Percentiles rank a stretch among this genome's conserved stretches.
phyloP scores from a whole-genome alignment of 2,888 invertebrate genomes.

The Drosophila suboccidentalis region DNA sequence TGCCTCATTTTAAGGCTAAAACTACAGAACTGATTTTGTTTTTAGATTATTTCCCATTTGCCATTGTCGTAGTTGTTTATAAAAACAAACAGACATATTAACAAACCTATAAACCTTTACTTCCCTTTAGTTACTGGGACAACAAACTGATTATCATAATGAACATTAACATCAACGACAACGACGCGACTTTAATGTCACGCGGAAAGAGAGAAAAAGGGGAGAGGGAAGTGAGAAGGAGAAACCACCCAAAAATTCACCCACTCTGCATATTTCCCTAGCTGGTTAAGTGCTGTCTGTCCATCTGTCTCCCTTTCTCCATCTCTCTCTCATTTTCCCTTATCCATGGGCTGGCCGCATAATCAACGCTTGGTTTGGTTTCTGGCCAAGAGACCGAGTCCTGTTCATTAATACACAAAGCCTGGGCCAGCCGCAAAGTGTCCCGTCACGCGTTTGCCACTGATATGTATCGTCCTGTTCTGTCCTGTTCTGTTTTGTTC shows the following conservation, averaged over 20 bases:
- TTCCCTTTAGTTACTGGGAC: background rate
- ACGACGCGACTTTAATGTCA: constrained; percentile 62
- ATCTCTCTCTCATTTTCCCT: background rate
- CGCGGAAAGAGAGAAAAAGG: background rate
- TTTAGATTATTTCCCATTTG: too few relatives aligned
- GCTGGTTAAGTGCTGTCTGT: background rate
- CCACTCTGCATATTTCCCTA: constrained; percentile 1
- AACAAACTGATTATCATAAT: constrained; percentile 75
- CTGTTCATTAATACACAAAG: constrained; percentile 64
- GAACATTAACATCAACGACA: constrained; percentile 64
- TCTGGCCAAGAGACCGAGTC: constrained; percentile 5
- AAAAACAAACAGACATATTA: background rate
- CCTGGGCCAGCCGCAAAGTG: constrained; percentile 31
- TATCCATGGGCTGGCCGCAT: constrained; percentile 49
- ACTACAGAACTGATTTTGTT: too few relatives aligned
- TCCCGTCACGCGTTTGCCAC: constrained; percentile 52
- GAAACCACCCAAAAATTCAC: constrained; percentile 15
- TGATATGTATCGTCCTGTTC: constrained; percentile 42
- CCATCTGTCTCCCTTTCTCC: background rate
- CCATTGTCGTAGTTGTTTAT: too few relatives aligned
- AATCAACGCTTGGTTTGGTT: constrained; percentile 56
- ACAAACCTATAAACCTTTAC: background rate
- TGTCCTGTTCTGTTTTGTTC: constrained; percentile 18
- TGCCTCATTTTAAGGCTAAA: too few relatives aligned
- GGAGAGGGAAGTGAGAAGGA: too few relatives aligned